A percentile compares a stretch with the other conserved stretches of the same genome.
Conservation (phyloP, 1,140 invertebrate species). For the Uloborus diversus region DNA sequence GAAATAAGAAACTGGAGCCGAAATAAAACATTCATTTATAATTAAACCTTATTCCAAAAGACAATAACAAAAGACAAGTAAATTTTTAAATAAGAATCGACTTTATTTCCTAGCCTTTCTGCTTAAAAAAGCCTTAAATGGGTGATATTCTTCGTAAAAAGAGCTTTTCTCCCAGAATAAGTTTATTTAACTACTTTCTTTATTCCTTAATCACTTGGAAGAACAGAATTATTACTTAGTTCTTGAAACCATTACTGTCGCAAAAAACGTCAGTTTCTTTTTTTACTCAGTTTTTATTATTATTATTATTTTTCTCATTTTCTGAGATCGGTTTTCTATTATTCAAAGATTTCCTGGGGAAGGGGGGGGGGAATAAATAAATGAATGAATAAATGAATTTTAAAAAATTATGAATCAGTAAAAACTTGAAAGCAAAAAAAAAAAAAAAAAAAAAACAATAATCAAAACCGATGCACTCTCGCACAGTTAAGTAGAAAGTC, state of each 20-base stretch:
- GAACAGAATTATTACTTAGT: slow-evolving; percentile 39
- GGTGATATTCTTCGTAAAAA: background rate
- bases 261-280: slow-evolving; percentile 22
- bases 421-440: too few relatives aligned
- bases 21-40: too few relatives aligned
- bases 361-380: too few relatives aligned
- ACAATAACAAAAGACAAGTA: background rate
- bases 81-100: background rate
- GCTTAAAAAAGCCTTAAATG: background rate
- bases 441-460: too few relatives aligned
- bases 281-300: background rate
- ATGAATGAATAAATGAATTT: too few relatives aligned
- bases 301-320: slow-evolving; percentile 11
- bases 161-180: slow-evolving; percentile 5
- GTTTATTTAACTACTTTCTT: too few relatives aligned
- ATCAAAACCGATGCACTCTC: too few relatives aligned
- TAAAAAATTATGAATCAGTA: too few relatives aligned
- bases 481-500: too few relatives aligned
- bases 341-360: too few relatives aligned
- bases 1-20: too few relatives aligned
- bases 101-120: background rate
- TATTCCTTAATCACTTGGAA: slow-evolving; percentile 26
- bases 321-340: slow-evolving; percentile 37
- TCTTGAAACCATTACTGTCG: slow-evolving; percentile 16
- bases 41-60: too few relatives aligned